phyloP scores from a whole-genome alignment of 2,113 vertebrate species.

The Tetrao urogallus region DNA sequence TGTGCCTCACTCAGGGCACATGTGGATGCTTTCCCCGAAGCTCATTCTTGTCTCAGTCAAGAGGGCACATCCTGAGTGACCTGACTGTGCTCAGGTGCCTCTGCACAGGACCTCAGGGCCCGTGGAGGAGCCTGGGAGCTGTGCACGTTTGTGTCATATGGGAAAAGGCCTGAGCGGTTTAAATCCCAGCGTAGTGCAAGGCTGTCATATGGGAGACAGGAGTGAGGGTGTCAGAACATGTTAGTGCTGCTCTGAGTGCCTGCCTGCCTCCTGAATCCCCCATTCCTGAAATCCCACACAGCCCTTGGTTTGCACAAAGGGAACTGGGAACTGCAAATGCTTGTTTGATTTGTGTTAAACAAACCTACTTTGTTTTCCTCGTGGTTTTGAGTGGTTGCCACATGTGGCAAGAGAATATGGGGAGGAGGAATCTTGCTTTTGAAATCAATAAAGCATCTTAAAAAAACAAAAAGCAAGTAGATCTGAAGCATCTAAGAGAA shows the following conservation, averaged over 20 bases:
- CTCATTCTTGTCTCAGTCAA: fast-evolving
- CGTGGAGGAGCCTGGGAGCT: neutral
- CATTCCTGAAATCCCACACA: slow-evolving; percentile 4
- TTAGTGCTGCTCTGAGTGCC: neutral
- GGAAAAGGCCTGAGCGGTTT: neutral
- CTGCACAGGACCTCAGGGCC: fast-evolving
- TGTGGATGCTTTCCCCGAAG: fast-evolving
- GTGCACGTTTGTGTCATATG: fast-evolving
- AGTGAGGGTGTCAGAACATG: neutral
- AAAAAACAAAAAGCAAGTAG: neutral
- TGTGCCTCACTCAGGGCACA: neutral
- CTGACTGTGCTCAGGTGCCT: neutral
- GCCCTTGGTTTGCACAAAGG: neutral
- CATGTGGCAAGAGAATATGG: neutral
- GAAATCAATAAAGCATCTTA: neutral
- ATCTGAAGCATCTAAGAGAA: neutral
- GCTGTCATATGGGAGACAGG: slow-evolving; percentile 2
- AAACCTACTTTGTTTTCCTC: neutral
- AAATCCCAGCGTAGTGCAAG: neutral
- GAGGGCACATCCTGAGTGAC: neutral
- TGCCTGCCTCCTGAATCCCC: neutral
- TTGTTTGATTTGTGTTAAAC: slow-evolving; percentile 4
- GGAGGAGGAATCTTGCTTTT: neutral
- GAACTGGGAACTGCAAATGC: neutral
- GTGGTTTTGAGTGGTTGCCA: neutral